phyloP scores from a whole-genome alignment of 2,113 vertebrate species.

The Phocoena phocoena region DNA sequence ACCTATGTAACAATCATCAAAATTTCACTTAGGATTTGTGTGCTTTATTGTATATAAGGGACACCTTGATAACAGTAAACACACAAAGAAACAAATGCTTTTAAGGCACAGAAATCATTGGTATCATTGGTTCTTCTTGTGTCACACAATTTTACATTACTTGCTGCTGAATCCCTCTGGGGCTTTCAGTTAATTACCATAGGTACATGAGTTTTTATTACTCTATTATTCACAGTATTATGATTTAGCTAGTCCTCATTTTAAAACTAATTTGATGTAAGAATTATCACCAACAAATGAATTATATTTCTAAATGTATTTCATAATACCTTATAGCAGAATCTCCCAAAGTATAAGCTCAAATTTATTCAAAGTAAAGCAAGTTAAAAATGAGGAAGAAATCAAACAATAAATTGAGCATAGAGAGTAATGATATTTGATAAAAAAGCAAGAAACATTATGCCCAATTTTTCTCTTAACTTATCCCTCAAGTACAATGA shows the following conservation, averaged over 20 bases:
- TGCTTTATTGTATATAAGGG: not conserved
- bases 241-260: slow-evolving; percentile 52
- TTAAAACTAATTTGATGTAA: slow-evolving; percentile 56
- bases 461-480: not conserved
- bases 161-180: not conserved
- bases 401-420: not conserved
- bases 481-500: not conserved
- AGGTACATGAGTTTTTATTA: slow-evolving; percentile 67
- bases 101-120: not conserved
- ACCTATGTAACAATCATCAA: not conserved
- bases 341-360: not conserved
- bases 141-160: not conserved
- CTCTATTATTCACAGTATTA: slow-evolving; percentile 55
- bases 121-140: not conserved
- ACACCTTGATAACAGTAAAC: not conserved
- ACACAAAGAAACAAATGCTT: not conserved
- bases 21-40: not conserved
- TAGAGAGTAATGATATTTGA: not conserved
- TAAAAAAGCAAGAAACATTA: not conserved
- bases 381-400: not conserved
- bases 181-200: slow-evolving; percentile 38
- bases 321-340: not conserved
- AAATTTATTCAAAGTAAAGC: slow-evolving; percentile 24
- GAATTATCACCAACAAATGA: slow-evolving; percentile 44
- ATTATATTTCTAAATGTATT: slow-evolving; percentile 58